Evolutionary conservation across 2,888 invertebrate genomes (phyloP).

Genomic region (Lasioglossum morio): DNA sequence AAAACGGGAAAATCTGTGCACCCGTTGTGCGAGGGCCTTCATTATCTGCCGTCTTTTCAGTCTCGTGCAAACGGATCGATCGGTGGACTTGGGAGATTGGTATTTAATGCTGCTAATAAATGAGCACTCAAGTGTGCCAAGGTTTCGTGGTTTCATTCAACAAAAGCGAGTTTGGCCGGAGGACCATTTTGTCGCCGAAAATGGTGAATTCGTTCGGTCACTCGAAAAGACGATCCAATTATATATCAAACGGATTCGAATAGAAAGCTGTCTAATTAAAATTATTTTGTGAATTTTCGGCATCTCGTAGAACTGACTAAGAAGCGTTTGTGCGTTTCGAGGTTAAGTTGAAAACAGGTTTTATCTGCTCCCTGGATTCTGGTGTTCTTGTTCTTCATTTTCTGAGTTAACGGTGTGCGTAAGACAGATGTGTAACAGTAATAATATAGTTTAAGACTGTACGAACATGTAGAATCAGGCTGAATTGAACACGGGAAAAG

Average conservation of each 20-base stretch:
- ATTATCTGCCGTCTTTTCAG: background rate
- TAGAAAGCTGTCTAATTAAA: background rate
- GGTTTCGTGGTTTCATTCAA: conserved; percentile 35
- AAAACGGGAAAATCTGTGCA: background rate
- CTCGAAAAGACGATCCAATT: background rate
- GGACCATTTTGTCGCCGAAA: conserved; percentile 8
- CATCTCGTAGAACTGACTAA: background rate
- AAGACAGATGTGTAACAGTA: background rate
- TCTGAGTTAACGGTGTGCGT: background rate
- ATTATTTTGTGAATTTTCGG: background rate
- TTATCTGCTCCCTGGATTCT: background rate
- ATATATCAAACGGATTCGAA: background rate
- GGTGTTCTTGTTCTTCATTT: background rate
- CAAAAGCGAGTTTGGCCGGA: conserved; percentile 1
- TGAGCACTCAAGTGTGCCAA: conserved; percentile 36
- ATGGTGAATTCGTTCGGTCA: background rate
- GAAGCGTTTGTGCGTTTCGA: background rate
- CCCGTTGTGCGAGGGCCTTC: background rate
- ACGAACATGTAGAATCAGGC: background rate
- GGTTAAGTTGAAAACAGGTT: background rate
- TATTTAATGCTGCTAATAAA: conserved; percentile 23
- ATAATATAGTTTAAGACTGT: background rate
- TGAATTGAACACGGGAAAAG: background rate
- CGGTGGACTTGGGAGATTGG: background rate
- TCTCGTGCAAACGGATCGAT: background rate